phyloP scores from a whole-genome alignment of 64 coral and sea anemone species.

The Trachythela sp. region DNA sequence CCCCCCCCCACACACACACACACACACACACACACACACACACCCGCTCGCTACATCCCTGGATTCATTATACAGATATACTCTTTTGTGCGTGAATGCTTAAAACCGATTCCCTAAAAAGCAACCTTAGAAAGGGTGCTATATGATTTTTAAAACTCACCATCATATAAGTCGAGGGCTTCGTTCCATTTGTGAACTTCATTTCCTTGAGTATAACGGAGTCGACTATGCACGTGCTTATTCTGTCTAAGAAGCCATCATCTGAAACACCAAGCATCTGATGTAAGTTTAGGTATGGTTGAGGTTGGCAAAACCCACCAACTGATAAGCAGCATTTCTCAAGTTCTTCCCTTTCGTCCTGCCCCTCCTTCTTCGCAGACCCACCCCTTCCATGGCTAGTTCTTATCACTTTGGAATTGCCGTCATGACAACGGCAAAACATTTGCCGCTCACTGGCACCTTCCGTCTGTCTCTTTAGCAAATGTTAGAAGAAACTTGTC shows the following conservation, averaged over 20 bases:
- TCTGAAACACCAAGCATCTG: neutral
- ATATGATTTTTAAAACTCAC: neutral
- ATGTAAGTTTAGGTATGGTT: neutral
- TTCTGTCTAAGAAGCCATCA: neutral
- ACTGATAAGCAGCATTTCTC: neutral
- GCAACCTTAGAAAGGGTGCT: no score
- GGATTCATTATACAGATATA: no score
- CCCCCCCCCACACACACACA: no score
- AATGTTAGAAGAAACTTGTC: conserved; percentile 2
- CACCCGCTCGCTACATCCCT: no score
- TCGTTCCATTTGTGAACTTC: neutral
- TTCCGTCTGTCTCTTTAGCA: neutral
- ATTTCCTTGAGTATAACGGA: neutral
- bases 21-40: no score
- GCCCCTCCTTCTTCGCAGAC: neutral
- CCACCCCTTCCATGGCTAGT: neutral
- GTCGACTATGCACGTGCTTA: neutral
- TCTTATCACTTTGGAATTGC: neutral
- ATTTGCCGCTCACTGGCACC: neutral
- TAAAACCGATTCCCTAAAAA: no score
- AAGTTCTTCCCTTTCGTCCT: conserved; percentile 1
- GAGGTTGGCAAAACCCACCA: conserved; percentile 4
- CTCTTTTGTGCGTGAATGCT: no score
- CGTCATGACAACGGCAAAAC: neutral
- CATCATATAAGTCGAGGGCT: neutral